Base-by-base conservation (phyloP, 2,888 invertebrate species). In the Cactoblastis cactorum region DNA sequence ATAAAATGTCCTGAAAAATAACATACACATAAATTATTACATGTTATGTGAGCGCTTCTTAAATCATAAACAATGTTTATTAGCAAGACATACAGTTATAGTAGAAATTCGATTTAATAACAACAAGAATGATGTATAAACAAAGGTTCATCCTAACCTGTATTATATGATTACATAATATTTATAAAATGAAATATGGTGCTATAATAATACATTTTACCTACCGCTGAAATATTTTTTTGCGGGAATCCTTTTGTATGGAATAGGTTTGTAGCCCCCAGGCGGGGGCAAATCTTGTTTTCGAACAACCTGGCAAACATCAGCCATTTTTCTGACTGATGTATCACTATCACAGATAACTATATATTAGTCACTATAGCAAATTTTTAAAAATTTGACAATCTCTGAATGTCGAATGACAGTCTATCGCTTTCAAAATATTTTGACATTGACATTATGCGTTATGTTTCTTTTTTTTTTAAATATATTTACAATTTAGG, bases 231-330 rank as follows among this genome's bases (percentile, higher is more conserved):
- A 94, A 69, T 91, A 93, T 54, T 88, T 80, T 80, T 91, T 95
- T n/a, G 95, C 92, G 28, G 95, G 95, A 41, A 94, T 80, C 67
- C 96, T 91, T 62, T 92, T 91, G 71, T 83, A 95, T 43, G 91
- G 91, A 58, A 98, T 94, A 15, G 94, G 92, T 59, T 92, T 91
- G 79, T 97, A 98, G 62, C 98, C 98, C 73, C 98, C 98, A 50
- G 92, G 84, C 56, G 98, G 98, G 71, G 98, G 98, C 92, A 98
- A 91, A 87, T 98, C 98, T 86, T 98, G 98, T 71, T 79, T 83
- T 69, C 72, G 72, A 50, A 58, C 68, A 53, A 83, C 47, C 61
- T 71, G 71, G 65, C 65, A 73, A 64, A 67, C 65, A 56, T 73
- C 77, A 62, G 79, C 74, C 87, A 87, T 86, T 77, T 75, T 59